Base-by-base conservation (phyloP, 1,140 invertebrate species). In the Micrasema longulum region DNA sequence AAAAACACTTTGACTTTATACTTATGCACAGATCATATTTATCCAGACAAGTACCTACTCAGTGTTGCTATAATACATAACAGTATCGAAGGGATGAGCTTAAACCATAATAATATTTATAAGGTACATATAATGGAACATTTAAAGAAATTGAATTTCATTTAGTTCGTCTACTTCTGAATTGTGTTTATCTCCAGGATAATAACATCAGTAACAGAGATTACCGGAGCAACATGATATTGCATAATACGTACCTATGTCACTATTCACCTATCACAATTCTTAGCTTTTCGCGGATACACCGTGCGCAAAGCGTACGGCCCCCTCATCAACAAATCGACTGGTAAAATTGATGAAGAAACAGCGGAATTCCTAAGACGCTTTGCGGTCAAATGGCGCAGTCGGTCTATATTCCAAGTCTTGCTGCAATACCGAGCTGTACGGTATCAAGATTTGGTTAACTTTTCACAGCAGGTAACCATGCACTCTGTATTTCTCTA, bases 401-500 rank as follows among this genome's bases (percentile, higher is more conserved):
- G 87, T 74, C 89, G 90, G 78, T 91, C 90, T 53, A 88, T 95
- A 47, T 95, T 93, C 82, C 92, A 95, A 87, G 91, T 95, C 71
- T 84, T 95, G 57, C 82, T 95, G 75, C 88, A 90, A 63, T 95
- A 95, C 82, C 88, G 93, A 76, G 91, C 92, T 69, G 89, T 90
- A 35, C 89, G 89, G 50, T 91, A 91, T 80, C 91, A 94, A 82
- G 92, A 95, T 77, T 85, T 94, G 16, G 91, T 93, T 69, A 92
- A 94, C 80, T 91, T 95, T 73, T 92, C 89, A 50, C 92, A 94
- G 79, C 93, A 94, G 88, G 93, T 93, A 80, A 80, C 77, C 64
- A 20, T 52, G 45, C 47, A 36, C 45, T 36, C 72, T 7, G 50
- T 53, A 20, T n/a, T 12, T 26, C 14, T n/a, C 20, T 22, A 7